These are phyloP conservation scores for Marasmarcha lunaedactyla DNA, from an alignment of 2,888 invertebrate species.

Conservation along the genomic window DNA sequence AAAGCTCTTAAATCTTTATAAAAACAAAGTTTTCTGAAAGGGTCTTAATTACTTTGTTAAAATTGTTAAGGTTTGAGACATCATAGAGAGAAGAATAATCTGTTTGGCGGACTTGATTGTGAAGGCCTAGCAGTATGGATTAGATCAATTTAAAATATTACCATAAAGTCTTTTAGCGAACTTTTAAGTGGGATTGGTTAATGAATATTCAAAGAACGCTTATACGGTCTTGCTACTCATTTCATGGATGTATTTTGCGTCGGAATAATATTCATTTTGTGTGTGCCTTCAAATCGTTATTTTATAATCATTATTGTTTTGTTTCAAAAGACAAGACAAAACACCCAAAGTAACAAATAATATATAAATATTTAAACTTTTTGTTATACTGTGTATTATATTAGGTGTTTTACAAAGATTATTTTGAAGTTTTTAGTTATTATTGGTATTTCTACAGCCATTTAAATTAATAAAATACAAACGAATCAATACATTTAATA, in stretches of 20 bases:
- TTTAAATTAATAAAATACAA: too few species aligned
- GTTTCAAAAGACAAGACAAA: too few species aligned
- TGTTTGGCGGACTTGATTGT: slow-evolving; percentile 30
- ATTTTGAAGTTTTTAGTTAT: too few species aligned
- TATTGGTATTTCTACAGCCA: too few species aligned
- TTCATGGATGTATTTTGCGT: slow-evolving; percentile 26
- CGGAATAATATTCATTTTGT: too few species aligned
- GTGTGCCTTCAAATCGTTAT: too few species aligned
- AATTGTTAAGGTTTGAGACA: slow-evolving; percentile 35
- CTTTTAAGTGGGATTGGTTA: slow-evolving; percentile 37
- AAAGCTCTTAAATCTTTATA: slow-evolving; percentile 26
- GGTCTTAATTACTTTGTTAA: slow-evolving; percentile 43
- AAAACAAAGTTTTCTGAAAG: slow-evolving; percentile 29
- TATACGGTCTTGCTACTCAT: slow-evolving; percentile 31
- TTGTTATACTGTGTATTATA: too few species aligned
- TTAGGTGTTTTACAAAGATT: too few species aligned
- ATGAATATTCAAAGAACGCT: slow-evolving; percentile 41
- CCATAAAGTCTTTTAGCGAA: slow-evolving; percentile 54
- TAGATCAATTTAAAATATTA: slow-evolving; percentile 57
- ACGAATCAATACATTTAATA: too few species aligned
- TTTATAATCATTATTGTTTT: too few species aligned
- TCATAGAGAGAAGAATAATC: slow-evolving; percentile 34
- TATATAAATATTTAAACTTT: too few species aligned
- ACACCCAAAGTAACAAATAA: too few species aligned
- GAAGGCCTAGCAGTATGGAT: slow-evolving; percentile 38